Evolutionary conservation across 2,888 invertebrate species (phyloP), one percentile per base, ranked within the genome.

Genomic region (Chrysina gloriosa): DNA sequence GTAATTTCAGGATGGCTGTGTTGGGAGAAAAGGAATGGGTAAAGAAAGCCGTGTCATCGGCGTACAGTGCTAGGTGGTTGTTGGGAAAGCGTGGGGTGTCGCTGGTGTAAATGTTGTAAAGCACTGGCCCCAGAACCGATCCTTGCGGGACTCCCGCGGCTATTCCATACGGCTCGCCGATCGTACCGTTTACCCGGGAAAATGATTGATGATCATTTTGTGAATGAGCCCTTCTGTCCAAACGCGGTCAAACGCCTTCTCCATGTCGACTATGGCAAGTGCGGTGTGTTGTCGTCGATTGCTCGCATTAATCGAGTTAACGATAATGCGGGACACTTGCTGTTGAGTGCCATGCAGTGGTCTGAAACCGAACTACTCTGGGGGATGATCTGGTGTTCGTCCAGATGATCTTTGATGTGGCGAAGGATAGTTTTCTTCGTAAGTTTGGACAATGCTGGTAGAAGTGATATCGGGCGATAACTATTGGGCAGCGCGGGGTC

Each of bases 111-210:
- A 74, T 7, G 21, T 50, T 69, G 56, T 71, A 78, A 1, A 77
- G 47, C 0, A 65, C 50, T 5, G 77, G 76, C 7, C 70, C 68
- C 34, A 78, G 70, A 19, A 76, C 31, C 3, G 71, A 67, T 14
- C 74, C 75, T 69, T 78, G 76, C 0, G 79, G 77, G 0, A 79
- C 78, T 54, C 79, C 78, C 1, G 77, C 77, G 7, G 42, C 27
- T 23, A 75, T 70, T 6, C 48, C 21, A 19, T 67, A 50, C 7
- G 21, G 47, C 0, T 56, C 11, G 0, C 75, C 75, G 3, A 45
- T 19, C 0, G 45, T 45, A 3, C 69, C 58, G 9, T 74, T 70
- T 1, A 75, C n/a, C 27, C 21, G 50, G 76, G 75, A 27, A 75
- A 63, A 11, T 72, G 52, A 21, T 39, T 48, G 39, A 65, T 29